Percentiles rank a stretch among this genome's conserved stretches.
phyloP scores from a whole-genome alignment of 2,888 invertebrate genomes.

The Argyresthia albistria region DNA sequence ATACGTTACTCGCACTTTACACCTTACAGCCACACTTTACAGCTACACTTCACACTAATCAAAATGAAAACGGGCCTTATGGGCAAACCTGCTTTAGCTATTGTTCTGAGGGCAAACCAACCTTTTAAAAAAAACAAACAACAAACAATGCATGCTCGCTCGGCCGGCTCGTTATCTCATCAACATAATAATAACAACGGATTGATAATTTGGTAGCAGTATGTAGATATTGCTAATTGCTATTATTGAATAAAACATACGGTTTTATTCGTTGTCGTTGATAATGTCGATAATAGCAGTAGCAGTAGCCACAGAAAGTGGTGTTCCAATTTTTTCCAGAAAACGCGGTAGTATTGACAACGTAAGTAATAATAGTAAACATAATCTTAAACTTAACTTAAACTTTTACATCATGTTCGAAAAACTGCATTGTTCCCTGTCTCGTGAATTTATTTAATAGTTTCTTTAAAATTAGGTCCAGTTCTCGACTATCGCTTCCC shows the following conservation, averaged over 20 bases:
- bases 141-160: too few relatives aligned
- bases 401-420: not conserved
- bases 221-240: too few relatives aligned
- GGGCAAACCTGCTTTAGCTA: too few relatives aligned
- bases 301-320: constrained; percentile 88
- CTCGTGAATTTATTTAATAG: constrained; percentile 5
- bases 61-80: too few relatives aligned
- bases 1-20: too few relatives aligned
- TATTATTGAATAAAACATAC: not conserved
- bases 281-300: constrained; percentile 85
- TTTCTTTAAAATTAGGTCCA: constrained; percentile 76
- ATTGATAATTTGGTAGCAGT: too few relatives aligned
- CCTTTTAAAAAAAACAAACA: too few relatives aligned
- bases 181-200: too few relatives aligned
- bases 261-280: not conserved
- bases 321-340: constrained; percentile 89
- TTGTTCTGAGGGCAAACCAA: too few relatives aligned
- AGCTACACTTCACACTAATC: too few relatives aligned
- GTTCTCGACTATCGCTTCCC: constrained; percentile 91
- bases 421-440: not conserved
- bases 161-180: too few relatives aligned
- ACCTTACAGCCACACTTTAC: too few relatives aligned
- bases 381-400: not conserved
- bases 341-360: constrained; percentile 86
- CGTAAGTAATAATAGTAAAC: constrained; percentile 50